phyloP scores from a whole-genome alignment of 2,797 vertebrate genomes.

The Pseudocheirus occidentalis region DNA sequence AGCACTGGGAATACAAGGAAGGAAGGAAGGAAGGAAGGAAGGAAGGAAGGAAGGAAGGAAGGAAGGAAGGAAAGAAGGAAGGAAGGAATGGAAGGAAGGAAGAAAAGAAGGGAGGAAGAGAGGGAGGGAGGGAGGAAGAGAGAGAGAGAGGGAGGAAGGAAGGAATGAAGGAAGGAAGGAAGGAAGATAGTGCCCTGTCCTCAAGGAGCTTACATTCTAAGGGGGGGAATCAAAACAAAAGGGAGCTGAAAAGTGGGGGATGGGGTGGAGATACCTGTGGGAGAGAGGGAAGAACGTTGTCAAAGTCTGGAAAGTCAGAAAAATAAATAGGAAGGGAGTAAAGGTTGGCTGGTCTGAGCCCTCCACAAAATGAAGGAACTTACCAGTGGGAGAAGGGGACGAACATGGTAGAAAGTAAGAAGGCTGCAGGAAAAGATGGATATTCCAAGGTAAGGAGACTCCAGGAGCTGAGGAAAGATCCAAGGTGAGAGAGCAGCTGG shows the following conservation, averaged over 20 bases:
- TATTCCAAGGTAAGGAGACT: background rate
- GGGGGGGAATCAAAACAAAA: background rate
- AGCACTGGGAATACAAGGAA: background rate
- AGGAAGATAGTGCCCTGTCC: background rate
- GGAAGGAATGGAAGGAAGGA: too few relatives aligned
- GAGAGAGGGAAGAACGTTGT: background rate
- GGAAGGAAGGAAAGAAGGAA: too few relatives aligned
- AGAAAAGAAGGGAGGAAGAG: too few relatives aligned
- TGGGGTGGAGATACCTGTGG: background rate
- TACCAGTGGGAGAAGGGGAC: background rate
- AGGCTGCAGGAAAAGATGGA: background rate
- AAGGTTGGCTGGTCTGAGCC: background rate
- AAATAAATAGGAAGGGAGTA: background rate
- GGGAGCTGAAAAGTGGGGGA: background rate
- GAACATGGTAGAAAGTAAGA: background rate
- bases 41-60: too few relatives aligned
- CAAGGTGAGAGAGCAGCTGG: background rate
- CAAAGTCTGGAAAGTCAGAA: background rate
- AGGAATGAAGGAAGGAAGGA: background rate
- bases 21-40: too few relatives aligned
- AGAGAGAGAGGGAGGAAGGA: too few relatives aligned
- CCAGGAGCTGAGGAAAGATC: background rate
- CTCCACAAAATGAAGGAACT: background rate
- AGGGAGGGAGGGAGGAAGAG: background rate
- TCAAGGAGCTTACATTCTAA: background rate